Conservation (phyloP, 2,113 vertebrate species). For the Loxodonta africana region DNA sequence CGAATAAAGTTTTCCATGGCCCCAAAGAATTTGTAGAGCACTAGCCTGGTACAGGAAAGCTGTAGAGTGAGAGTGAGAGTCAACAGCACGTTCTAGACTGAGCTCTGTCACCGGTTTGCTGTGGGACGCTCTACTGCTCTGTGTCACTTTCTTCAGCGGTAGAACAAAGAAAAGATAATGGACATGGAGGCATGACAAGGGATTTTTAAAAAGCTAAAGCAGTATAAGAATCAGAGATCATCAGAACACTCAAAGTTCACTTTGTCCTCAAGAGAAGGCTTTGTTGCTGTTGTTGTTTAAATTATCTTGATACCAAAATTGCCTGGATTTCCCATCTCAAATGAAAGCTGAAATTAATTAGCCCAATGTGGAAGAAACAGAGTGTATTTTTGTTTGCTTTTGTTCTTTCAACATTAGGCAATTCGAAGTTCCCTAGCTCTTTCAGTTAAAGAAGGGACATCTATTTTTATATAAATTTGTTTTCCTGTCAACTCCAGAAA, state of each 20-base stretch:
- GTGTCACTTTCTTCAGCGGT: background rate
- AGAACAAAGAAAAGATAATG: background rate
- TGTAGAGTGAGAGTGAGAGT: background rate
- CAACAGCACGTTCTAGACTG: background rate
- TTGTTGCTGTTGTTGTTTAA: background rate
- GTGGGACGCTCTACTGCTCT: background rate
- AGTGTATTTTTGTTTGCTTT: background rate
- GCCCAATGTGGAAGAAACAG: background rate
- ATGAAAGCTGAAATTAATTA: conserved; percentile 29
- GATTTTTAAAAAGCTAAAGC: background rate
- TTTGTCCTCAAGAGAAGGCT: background rate
- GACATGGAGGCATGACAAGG: too few species aligned
- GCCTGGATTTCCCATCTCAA: background rate
- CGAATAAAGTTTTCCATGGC: conserved; percentile 21
- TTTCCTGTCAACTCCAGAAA: background rate
- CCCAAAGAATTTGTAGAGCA: conserved; percentile 35
- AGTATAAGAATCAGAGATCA: background rate
- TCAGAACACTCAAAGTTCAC: background rate
- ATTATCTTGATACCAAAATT: conserved; percentile 44
- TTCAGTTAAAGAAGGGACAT: conserved; percentile 44
- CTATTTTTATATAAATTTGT: conserved; percentile 14
- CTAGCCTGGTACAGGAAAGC: background rate
- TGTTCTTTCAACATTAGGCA: conserved; percentile 5
- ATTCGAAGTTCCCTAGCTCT: conserved; percentile 25
- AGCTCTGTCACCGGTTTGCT: background rate